Conservation (phyloP, 1,140 invertebrate genomes). For the Papilio polyxenes region DNA sequence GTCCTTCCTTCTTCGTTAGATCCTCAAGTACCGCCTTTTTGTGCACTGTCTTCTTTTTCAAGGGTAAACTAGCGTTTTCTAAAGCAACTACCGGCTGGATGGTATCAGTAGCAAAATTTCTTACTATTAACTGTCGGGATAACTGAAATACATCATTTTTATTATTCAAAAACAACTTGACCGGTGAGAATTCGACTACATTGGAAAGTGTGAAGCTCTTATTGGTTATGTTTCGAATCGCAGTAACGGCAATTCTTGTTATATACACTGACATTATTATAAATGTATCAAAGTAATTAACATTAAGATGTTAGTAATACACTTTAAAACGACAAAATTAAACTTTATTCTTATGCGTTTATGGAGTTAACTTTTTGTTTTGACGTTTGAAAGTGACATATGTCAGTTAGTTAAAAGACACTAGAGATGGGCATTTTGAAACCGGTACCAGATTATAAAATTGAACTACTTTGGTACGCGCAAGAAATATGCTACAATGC, state of each 20-base stretch:
- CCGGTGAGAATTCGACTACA: slow-evolving; percentile 42
- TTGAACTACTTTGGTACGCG: background rate
- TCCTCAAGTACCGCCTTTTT: slow-evolving; percentile 65
- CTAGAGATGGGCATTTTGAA: background rate
- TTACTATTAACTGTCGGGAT: slow-evolving; percentile 44
- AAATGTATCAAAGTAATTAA: slow-evolving; percentile 32
- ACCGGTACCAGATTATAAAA: background rate
- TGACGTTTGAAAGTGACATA: slow-evolving; percentile 42
- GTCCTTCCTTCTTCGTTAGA: slow-evolving; percentile 67
- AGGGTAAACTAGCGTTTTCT: slow-evolving; percentile 63
- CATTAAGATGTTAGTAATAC: slow-evolving; percentile 26
- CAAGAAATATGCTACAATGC: too few species aligned
- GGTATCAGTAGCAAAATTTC: slow-evolving; percentile 56
- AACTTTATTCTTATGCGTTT: slow-evolving; percentile 55
- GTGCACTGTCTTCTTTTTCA: slow-evolving; percentile 74
- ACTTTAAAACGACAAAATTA: slow-evolving; percentile 43
- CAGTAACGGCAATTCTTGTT: slow-evolving; percentile 62
- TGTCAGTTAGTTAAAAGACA: background rate
- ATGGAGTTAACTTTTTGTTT: slow-evolving; percentile 39
- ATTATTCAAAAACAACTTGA: slow-evolving; percentile 48
- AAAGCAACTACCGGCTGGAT: slow-evolving; percentile 62
- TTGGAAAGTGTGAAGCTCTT: slow-evolving; percentile 46
- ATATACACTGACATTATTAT: slow-evolving; percentile 66
- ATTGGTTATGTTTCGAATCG: slow-evolving; percentile 44
- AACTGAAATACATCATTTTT: slow-evolving; percentile 54